These are phyloP conservation scores for Excalfactoria chinensis DNA, from an alignment of 2,113 vertebrate species.

Conservation along the genomic window DNA sequence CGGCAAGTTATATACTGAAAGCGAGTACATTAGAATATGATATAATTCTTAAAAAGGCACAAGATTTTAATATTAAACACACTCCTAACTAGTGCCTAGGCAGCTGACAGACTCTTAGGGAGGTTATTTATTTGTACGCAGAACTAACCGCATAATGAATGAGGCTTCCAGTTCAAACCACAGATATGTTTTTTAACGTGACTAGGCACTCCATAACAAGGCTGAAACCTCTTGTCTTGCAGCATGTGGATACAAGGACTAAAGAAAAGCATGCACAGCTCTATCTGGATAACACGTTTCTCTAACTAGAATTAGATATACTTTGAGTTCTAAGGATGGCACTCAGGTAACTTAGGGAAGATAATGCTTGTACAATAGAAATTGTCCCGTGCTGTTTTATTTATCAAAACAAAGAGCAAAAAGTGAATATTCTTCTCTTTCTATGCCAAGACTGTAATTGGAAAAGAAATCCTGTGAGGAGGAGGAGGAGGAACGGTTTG, in stretches of 20 bases:
- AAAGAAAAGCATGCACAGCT: not conserved
- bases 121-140: not conserved
- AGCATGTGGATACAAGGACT: not conserved
- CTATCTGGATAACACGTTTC: not conserved
- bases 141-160: not conserved
- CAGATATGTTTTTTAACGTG: not conserved
- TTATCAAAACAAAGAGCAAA: not conserved
- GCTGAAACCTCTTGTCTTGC: not conserved
- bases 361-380: not conserved
- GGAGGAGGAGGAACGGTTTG: not conserved
- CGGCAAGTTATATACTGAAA: not conserved
- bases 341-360: not conserved
- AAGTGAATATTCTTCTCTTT: not conserved
- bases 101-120: not conserved
- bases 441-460: not conserved
- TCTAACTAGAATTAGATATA: not conserved
- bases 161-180: not conserved
- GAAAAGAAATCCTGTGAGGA: not conserved
- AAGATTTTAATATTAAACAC: not conserved
- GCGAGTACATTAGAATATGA: not conserved
- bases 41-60: not conserved
- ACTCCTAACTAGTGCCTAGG: not conserved
- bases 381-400: not conserved
- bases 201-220: not conserved
- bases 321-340: not conserved